Evolutionary conservation across 92 coral and sea anemone species (phyloP).

Genomic region (Meandrina meandrites): DNA sequence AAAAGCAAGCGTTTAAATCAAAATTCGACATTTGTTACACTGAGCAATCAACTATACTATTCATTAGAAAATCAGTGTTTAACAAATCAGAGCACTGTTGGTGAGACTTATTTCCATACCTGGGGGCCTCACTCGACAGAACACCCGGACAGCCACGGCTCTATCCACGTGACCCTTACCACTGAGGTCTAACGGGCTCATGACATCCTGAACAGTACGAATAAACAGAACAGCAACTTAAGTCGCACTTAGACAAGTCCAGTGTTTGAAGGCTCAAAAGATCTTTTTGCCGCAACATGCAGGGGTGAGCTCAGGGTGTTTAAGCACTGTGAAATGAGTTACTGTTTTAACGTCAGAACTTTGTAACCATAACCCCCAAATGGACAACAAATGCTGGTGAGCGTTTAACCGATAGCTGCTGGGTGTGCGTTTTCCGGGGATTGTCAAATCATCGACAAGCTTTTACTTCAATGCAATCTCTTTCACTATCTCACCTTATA

Average conservation of each 20-base stretch:
- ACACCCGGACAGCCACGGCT: conserved; percentile 85
- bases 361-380: not conserved
- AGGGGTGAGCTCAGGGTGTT: not conserved
- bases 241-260: not conserved
- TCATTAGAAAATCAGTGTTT: not conserved
- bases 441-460: too few species aligned
- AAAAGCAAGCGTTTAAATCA: too few species aligned
- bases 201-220: conserved; percentile 72
- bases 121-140: conserved; percentile 98
- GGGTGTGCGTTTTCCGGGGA: too few species aligned
- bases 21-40: not conserved
- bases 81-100: not conserved
- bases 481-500: conserved; percentile 67
- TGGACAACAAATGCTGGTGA: not conserved
- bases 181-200: conserved; percentile 81
- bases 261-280: too few species aligned
- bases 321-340: not conserved
- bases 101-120: conserved; percentile 53
- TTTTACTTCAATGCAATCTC: too few species aligned
- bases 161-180: conserved; percentile 89
- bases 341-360: not conserved
- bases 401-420: too few species aligned
- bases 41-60: not conserved
- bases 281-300: too few species aligned
- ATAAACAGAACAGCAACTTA: not conserved